phyloP scores from a whole-genome alignment of 2,888 invertebrate species.

The Tuberolachnus salignus region DNA sequence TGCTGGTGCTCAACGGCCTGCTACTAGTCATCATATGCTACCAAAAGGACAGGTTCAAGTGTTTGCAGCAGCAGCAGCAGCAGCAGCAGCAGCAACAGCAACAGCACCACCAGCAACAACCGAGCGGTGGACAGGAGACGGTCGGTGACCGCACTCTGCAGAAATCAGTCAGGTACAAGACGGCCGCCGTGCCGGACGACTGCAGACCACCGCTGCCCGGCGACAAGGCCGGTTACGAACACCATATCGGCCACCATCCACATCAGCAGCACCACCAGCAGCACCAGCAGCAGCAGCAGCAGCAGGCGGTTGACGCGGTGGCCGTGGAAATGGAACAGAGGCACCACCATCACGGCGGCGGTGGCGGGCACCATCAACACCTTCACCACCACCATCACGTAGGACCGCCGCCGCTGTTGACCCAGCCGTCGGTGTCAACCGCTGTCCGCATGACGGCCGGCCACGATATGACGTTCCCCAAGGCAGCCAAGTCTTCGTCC shows the following conservation, averaged over 20 bases:
- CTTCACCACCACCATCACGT: slow-evolving; percentile 31
- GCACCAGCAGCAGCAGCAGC: slow-evolving; percentile 2
- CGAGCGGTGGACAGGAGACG: slow-evolving; percentile 8
- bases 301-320: slow-evolving; percentile 1
- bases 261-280: slow-evolving; percentile 7
- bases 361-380: slow-evolving; percentile 26
- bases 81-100: slow-evolving; percentile 17
- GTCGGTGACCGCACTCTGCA: not conserved
- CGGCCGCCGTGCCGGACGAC: slow-evolving; percentile 29
- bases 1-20: slow-evolving; percentile 80
- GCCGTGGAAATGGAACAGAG: slow-evolving; percentile 50
- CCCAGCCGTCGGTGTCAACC: not conserved
- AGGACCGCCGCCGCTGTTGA: not conserved
- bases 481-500: slow-evolving; percentile 32
- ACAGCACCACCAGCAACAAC: slow-evolving; percentile 44
- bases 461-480: slow-evolving; percentile 51
- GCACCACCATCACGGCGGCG: slow-evolving; percentile 30
- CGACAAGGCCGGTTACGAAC: slow-evolving; percentile 14
- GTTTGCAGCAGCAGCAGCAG: slow-evolving; percentile 49
- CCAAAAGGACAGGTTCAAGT: slow-evolving; percentile 71
- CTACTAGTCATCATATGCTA: slow-evolving; percentile 87
- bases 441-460: slow-evolving; percentile 7
- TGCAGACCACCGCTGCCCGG: not conserved
- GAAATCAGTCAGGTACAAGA: slow-evolving; percentile 30
- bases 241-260: not conserved